Evolutionary conservation across 2,888 invertebrate species (phyloP).

Genomic region (Melieria crassipennis): DNA sequence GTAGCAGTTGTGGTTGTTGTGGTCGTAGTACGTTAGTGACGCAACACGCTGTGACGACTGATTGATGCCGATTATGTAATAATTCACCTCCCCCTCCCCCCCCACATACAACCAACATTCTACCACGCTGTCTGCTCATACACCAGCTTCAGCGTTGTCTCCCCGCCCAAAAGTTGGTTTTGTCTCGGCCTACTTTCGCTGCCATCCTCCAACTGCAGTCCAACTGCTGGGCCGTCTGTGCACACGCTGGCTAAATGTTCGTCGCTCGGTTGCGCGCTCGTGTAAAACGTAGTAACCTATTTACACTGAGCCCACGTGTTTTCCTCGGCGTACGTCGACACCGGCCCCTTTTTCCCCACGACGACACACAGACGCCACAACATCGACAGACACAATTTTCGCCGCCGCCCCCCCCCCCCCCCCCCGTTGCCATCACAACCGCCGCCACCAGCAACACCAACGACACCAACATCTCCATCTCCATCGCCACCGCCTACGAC

Average conservation of each 20-base stretch:
- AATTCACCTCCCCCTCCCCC: neutral
- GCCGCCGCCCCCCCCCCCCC: too few relatives aligned
- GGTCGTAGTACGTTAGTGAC: constrained; percentile 20
- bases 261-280: neutral
- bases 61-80: constrained; percentile 25
- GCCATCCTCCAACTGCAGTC: too few relatives aligned
- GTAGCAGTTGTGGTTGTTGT: neutral
- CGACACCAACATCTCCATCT: neutral
- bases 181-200: too few relatives aligned
- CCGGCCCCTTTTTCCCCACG: too few relatives aligned
- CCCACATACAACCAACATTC: neutral
- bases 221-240: too few relatives aligned
- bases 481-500: neutral
- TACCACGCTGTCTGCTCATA: neutral
- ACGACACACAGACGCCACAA: too few relatives aligned
- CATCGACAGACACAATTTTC: too few relatives aligned
- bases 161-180: too few relatives aligned
- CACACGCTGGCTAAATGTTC: too few relatives aligned
- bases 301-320: constrained; percentile 25
- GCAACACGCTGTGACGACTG: constrained; percentile 19
- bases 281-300: constrained; percentile 33
- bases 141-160: neutral
- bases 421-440: too few relatives aligned
- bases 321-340: too few relatives aligned
- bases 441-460: neutral